Base-by-base conservation (phyloP, 2,888 invertebrate species). In the Argyra leucocephala region DNA sequence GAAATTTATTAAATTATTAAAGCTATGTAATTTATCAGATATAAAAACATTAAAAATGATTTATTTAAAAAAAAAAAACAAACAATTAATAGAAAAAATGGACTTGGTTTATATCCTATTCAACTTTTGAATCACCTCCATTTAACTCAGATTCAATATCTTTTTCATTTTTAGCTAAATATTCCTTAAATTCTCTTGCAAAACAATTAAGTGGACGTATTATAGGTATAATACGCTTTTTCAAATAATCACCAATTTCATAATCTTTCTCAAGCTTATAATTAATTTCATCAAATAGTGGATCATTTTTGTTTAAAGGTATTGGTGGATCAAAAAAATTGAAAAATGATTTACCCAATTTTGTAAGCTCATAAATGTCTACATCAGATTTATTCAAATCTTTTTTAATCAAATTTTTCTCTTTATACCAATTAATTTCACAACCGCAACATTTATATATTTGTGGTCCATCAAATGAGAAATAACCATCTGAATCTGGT, bases 241-340 rank as follows among this genome's bases (percentile, higher is more conserved):
- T 89, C 74, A 99, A 89, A 81, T 95, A 95, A 82, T 98, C 96
- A 1, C 98, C 98, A 78, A 98, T 89, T 83, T 98, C 98, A 81
- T 96, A 99, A 82, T 99, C 98, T 65, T 90, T 89, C 68, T 77
- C 24, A 78, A 67, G 62, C 74, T 73, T 12, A 72, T 70, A 78
- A 67, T 75, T 75, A 18, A 77, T 74, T 48, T 76, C 74, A 26
- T 72, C 68, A 67, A 73, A 76, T 31, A 71, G 70, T 1, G 72
- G 68, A 72, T 77, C 75, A 3, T 74, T 73, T 0, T 69, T 64
- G 65, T 75, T 73, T 1, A 76, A 75, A 22, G 75, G 63, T 59
- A 61, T 76, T 64, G 93, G 92, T 63, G 93, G 92, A 71, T 82
- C 83, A 81, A 95, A 95, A 82, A 94, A 95, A 78, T 93, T 93